Evolutionary conservation across 2,888 invertebrate species (phyloP).

Genomic region (Caenorhabditis sp.): DNA sequence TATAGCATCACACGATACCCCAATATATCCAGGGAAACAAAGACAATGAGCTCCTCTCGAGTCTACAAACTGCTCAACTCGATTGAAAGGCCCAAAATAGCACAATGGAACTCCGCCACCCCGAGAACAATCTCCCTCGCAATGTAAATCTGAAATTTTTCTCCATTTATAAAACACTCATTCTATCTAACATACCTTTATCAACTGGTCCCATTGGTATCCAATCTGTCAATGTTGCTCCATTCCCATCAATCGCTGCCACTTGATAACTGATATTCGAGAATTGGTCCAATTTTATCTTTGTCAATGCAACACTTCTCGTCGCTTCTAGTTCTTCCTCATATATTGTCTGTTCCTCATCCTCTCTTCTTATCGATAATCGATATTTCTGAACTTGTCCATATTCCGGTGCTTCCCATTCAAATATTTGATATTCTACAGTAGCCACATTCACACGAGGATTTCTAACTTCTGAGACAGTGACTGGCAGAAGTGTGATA

Average conservation of each 20-base stretch:
- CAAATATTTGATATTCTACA: conserved; percentile 67
- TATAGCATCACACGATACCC: conserved; percentile 55
- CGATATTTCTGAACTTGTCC: conserved; percentile 62
- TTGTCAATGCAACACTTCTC: conserved; percentile 57
- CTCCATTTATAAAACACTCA: too few species aligned
- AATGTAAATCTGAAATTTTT: conserved; percentile 50
- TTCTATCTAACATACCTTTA: conserved; percentile 38
- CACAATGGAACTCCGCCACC: conserved; percentile 66
- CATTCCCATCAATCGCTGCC: conserved; percentile 60
- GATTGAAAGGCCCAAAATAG: conserved; percentile 55
- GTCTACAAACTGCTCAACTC: conserved; percentile 48
- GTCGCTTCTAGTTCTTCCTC: conserved; percentile 51
- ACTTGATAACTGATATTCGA: conserved; percentile 56
- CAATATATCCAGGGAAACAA: conserved; percentile 66
- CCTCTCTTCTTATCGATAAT: conserved; percentile 40
- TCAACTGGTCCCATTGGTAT: conserved; percentile 52
- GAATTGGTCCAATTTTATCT: conserved; percentile 46
- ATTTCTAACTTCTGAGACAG: conserved; percentile 63
- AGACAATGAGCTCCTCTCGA: conserved; percentile 60
- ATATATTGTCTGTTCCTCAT: conserved; percentile 34
- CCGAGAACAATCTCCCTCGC: conserved; percentile 60
- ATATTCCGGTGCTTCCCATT: conserved; percentile 67
- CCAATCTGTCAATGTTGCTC: conserved; percentile 65
- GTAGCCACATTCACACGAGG: conserved; percentile 67
- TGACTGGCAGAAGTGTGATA: conserved; percentile 65